Conservation (phyloP, 1,140 invertebrate genomes). For the Eufriesea mexicana region DNA sequence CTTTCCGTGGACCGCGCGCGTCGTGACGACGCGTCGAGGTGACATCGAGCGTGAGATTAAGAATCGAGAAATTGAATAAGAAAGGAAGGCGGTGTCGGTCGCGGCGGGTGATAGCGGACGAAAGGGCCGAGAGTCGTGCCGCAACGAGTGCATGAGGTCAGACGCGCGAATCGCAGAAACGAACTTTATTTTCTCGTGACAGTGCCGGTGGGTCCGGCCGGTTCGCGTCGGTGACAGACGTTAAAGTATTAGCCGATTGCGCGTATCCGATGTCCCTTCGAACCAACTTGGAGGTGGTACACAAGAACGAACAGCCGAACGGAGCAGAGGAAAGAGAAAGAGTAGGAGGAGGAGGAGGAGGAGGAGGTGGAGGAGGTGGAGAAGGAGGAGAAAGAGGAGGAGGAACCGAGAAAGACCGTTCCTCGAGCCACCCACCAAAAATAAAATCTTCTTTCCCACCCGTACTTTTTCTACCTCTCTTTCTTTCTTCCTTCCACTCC, state of each 20-base stretch:
- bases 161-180: constrained; percentile 50
- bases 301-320: constrained; percentile 38
- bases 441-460: constrained; percentile 65
- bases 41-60: background rate
- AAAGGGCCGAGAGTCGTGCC: background rate
- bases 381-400: constrained; percentile 1
- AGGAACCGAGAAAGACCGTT: constrained; percentile 44
- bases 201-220: constrained; percentile 42
- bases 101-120: background rate
- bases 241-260: constrained; percentile 68
- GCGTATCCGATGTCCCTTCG: constrained; percentile 63
- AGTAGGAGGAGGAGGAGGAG: background rate
- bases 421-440: constrained; percentile 62
- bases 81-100: background rate
- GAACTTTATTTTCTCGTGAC: constrained; percentile 59
- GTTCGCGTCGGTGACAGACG: constrained; percentile 60
- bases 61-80: constrained; percentile 15
- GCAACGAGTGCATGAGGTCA: constrained; percentile 9
- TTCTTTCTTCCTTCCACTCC: constrained; percentile 15
- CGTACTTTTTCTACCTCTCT: constrained; percentile 40
- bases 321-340: background rate
- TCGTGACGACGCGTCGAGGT: constrained; percentile 3
- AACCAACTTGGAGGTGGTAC: constrained; percentile 48
- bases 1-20: background rate
- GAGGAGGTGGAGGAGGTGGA: constrained; percentile 3